Evolutionary conservation across 2,113 vertebrate genomes (phyloP).

Genomic region (Desmodus rotundus): DNA sequence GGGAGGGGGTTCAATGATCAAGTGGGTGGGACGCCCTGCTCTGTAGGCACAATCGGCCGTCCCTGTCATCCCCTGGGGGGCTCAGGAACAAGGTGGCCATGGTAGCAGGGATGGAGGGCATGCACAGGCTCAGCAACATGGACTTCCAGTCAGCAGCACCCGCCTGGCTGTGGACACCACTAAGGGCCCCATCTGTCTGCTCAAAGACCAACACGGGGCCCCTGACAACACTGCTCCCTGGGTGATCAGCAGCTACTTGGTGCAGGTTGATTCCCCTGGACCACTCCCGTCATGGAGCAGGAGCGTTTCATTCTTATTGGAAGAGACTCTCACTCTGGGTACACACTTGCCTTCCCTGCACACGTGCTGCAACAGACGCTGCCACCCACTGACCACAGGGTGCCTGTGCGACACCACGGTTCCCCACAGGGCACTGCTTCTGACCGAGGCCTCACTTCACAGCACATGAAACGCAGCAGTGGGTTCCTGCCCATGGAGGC

Average conservation of each 20-base stretch:
- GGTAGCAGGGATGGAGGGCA: too few species aligned
- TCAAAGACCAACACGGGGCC: neutral
- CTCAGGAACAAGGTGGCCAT: neutral
- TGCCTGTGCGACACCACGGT: neutral
- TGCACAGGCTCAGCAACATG: neutral
- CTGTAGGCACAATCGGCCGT: neutral
- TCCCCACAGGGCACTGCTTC: neutral
- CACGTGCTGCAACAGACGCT: neutral
- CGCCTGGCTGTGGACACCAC: neutral
- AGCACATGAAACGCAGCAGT: neutral
- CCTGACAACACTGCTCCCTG: neutral
- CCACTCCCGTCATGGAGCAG: neutral
- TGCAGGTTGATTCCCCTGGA: neutral
- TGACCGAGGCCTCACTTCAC: neutral
- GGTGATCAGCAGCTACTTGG: neutral
- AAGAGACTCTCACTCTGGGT: neutral
- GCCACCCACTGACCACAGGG: neutral
- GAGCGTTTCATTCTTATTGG: neutral
- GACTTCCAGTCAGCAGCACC: neutral
- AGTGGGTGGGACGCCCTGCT: neutral
- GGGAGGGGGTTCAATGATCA: neutral
- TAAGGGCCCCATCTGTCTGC: neutral
- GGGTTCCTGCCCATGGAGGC: neutral
- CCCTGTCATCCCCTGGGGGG: neutral
- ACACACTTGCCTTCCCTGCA: neutral